These are phyloP conservation scores for Acronicta leporina DNA, from an alignment of 2,888 invertebrate species.

Conservation along the genomic window DNA sequence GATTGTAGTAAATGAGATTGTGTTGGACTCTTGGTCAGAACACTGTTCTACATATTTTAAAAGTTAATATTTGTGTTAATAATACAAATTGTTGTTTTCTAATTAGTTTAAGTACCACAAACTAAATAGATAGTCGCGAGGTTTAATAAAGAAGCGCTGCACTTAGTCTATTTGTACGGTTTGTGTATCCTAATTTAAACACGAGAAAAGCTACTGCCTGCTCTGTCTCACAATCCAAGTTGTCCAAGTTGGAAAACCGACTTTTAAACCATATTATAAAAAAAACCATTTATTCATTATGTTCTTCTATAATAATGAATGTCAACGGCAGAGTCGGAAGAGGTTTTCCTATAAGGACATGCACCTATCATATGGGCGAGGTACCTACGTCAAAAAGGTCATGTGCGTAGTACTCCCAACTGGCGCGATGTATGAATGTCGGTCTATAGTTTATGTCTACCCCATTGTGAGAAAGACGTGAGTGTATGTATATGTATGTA, in stretches of 20 bases:
- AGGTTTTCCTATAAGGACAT: too few relatives aligned
- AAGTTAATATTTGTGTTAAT: too few relatives aligned
- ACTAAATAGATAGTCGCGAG: constrained; percentile 14
- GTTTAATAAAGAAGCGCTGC: constrained; percentile 6
- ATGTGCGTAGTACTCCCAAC: too few relatives aligned
- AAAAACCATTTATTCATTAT: too few relatives aligned
- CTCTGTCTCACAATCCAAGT: constrained; percentile 49
- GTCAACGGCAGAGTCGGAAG: too few relatives aligned
- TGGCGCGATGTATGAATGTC: too few relatives aligned
- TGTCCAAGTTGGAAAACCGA: constrained; percentile 46
- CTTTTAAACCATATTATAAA: constrained; percentile 13
- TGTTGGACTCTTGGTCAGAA: constrained; percentile 37
- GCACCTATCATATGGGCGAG: too few relatives aligned
- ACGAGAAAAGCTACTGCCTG: constrained; percentile 31
- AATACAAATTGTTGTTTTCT: constrained; percentile 4
- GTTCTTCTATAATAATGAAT: too few relatives aligned
- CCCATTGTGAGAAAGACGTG: too few relatives aligned
- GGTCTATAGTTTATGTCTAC: too few relatives aligned
- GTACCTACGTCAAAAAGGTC: too few relatives aligned
- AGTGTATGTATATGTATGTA: too few relatives aligned
- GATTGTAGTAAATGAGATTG: constrained; percentile 16
- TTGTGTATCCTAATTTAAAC: constrained; percentile 51
- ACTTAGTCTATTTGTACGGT: constrained; percentile 29
- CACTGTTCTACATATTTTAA: constrained; percentile 33
- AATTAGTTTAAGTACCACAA: not conserved